These are phyloP conservation scores for Pyralis farinalis DNA, from an alignment of 2,888 invertebrate species.

Conservation along the genomic window DNA sequence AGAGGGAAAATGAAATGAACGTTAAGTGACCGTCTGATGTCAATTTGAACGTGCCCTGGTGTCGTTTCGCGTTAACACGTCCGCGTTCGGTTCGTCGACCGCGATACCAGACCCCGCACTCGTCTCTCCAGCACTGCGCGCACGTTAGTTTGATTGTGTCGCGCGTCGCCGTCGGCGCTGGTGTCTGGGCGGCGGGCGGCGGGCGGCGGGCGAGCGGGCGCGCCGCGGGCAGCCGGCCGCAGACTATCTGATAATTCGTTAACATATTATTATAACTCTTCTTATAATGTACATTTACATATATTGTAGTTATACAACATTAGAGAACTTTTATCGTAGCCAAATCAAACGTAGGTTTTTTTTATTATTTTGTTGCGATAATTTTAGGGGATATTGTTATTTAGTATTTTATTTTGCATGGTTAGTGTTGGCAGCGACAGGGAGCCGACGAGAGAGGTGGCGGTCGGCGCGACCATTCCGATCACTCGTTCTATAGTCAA, in stretches of 20 bases:
- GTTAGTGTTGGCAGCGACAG: conserved; percentile 27
- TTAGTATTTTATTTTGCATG: conserved; percentile 72
- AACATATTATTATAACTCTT: conserved; percentile 44
- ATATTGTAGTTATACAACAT: conserved; percentile 21
- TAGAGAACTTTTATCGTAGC: conserved; percentile 59
- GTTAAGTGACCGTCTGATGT: too few species aligned
- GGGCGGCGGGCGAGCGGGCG: conserved; percentile 9
- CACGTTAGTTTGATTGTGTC: too few species aligned
- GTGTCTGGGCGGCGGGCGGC: too few species aligned
- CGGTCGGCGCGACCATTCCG: too few species aligned
- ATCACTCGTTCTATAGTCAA: too few species aligned
- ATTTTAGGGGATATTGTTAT: conserved; percentile 73
- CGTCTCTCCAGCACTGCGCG: too few species aligned
- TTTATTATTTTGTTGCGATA: conserved; percentile 60
- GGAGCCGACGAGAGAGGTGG: not conserved
- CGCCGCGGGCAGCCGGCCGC: conserved; percentile 18
- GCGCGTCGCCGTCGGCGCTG: too few species aligned
- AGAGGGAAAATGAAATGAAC: too few species aligned
- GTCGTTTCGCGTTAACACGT: too few species aligned
- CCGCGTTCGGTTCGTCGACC: too few species aligned
- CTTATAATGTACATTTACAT: conserved; percentile 47
- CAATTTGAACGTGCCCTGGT: too few species aligned
- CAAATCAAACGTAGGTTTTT: conserved; percentile 55
- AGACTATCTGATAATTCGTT: conserved; percentile 37
- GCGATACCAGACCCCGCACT: too few species aligned